Conservation (phyloP, 2,113 vertebrate species). For the Aptenodytes patagonicus region DNA sequence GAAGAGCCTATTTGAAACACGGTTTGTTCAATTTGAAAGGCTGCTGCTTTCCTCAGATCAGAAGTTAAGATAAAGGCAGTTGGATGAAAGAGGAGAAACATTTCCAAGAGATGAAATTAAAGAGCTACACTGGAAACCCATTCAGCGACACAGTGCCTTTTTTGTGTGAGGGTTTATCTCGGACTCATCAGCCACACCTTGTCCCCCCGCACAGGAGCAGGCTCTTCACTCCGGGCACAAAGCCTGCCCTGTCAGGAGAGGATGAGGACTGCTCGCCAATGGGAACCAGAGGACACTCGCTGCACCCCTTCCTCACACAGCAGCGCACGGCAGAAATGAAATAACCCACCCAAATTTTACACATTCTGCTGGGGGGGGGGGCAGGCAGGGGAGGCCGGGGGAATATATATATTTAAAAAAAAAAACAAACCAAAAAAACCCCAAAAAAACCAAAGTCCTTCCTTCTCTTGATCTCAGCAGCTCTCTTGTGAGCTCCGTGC, state of each 20-base stretch:
- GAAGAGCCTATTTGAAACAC: constrained; percentile 88
- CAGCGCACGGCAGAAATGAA: not conserved
- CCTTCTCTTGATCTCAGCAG: not conserved
- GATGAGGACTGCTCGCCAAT: not conserved
- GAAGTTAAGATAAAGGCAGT: constrained; percentile 81
- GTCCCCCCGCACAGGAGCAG: constrained; percentile 67
- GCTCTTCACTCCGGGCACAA: constrained; percentile 74
- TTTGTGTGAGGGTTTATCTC: constrained; percentile 79
- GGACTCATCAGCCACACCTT: constrained; percentile 78
- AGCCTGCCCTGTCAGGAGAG: constrained; percentile 38
- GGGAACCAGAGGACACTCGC: constrained; percentile 21
- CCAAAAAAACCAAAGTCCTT: not conserved
- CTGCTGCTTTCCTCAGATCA: constrained; percentile 81
- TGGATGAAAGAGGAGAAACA: constrained; percentile 82
- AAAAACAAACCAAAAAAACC: too few species aligned
- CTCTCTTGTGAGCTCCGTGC: not conserved
- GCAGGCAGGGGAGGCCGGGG: too few species aligned
- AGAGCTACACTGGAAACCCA: constrained; percentile 86
- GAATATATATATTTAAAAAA: too few species aligned
- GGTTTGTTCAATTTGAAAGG: constrained; percentile 92
- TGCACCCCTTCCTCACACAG: not conserved
- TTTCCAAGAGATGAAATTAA: constrained; percentile 87
- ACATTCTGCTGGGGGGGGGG: not conserved
- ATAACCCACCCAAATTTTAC: constrained; percentile 27
- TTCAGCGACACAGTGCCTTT: constrained; percentile 75